Conservation (phyloP, 2,797 vertebrate genomes). For the Urocyon cinereoargenteus region DNA sequence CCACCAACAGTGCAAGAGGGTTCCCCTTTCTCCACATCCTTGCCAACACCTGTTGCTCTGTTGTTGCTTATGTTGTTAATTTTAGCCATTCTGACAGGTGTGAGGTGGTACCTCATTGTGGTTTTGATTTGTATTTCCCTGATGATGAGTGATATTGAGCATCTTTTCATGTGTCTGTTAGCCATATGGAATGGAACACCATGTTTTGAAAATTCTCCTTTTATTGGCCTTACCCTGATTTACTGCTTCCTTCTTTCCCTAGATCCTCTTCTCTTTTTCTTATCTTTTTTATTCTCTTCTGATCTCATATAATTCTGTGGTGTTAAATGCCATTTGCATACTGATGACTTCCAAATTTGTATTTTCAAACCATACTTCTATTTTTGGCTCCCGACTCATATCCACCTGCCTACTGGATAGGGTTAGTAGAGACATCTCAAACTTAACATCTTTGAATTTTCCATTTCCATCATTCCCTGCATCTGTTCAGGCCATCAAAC, state of each 20-base stretch:
- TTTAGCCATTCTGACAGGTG: no score
- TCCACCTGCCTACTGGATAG: not conserved
- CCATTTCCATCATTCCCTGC: not conserved
- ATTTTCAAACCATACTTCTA: not conserved
- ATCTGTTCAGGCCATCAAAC: not conserved
- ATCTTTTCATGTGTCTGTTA: not conserved
- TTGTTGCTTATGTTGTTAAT: no score
- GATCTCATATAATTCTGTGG: not conserved
- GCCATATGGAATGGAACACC: not conserved
- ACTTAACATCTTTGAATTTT: not conserved
- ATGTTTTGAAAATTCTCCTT: not conserved
- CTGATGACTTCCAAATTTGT: not conserved
- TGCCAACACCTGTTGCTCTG: no score
- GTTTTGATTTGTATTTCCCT: not conserved
- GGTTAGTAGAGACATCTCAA: not conserved
- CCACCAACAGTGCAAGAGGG: no score
- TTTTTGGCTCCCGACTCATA: not conserved
- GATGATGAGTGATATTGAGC: not conserved
- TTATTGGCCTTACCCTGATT: not conserved
- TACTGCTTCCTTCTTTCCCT: not conserved
- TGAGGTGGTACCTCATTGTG: not conserved
- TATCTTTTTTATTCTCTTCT: not conserved
- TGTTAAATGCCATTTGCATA: not conserved
- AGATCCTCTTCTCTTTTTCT: not conserved
- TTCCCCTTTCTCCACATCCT: no score